These are phyloP conservation scores for Actias luna DNA, from an alignment of 2,888 invertebrate genomes.

Conservation along the genomic window DNA sequence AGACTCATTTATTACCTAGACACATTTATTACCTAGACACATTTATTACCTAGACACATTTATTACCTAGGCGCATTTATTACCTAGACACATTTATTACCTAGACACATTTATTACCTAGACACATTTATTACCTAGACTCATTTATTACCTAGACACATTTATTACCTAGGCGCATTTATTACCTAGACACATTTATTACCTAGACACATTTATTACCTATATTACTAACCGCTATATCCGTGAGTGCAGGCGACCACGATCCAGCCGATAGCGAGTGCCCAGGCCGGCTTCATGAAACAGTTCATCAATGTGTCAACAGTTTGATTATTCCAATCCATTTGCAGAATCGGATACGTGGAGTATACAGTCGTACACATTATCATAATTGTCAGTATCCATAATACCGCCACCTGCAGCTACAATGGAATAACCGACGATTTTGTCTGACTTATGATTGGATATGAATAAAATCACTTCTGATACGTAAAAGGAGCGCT, in stretches of 20 bases:
- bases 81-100: too few relatives aligned
- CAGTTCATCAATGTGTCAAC: slow-evolving; percentile 59
- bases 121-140: too few relatives aligned
- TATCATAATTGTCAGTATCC: slow-evolving; percentile 33
- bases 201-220: not conserved
- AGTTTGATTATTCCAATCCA: slow-evolving; percentile 52
- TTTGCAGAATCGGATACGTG: slow-evolving; percentile 43
- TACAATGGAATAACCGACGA: slow-evolving; percentile 26
- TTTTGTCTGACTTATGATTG: too few relatives aligned
- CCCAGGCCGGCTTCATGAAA: slow-evolving; percentile 67
- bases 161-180: too few relatives aligned
- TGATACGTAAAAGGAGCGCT: too few relatives aligned
- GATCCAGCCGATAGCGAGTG: slow-evolving; percentile 67
- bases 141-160: too few relatives aligned
- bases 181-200: too few relatives aligned
- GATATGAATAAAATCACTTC: not conserved
- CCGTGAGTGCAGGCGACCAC: slow-evolving; percentile 71
- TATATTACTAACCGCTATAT: slow-evolving; percentile 43
- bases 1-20: too few relatives aligned
- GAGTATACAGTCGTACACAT: slow-evolving; percentile 34
- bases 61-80: too few relatives aligned
- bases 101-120: too few relatives aligned
- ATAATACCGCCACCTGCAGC: slow-evolving; percentile 35
- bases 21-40: too few relatives aligned
- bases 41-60: too few relatives aligned